Evolutionary conservation across 2,113 vertebrate genomes (phyloP), one percentile per base, ranked within the genome.

Genomic region (Ptilonorhynchus violaceus): DNA sequence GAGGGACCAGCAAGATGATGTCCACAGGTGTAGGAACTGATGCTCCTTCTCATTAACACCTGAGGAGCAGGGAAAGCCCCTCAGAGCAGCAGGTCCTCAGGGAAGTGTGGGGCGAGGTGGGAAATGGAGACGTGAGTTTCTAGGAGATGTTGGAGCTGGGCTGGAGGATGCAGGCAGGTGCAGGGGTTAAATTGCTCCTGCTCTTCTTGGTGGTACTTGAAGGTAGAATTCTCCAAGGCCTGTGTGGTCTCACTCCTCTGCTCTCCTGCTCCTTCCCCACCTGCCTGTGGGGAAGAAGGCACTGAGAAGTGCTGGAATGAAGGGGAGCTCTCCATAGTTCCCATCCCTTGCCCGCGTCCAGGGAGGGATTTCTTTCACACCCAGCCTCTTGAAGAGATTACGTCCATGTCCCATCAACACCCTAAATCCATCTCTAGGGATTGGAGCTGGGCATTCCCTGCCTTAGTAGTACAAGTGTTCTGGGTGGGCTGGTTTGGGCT

Each of bases 311-410:
- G 58, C 73, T 88, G 28, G 24, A 46, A 60, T 88, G 41, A 63
- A 66, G 56, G 13, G 15, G 11, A 55, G 31, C 24, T 91, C n/a
- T 89, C 83, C 27, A 9, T 31, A 80, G 70, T 58, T 90, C 75
- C 92, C 11, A 9, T 75, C 35, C 25, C 46, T 63, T 21, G 2
- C 16, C 33, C 0, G 7, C 46, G 53, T 78, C 63, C 1, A 0
- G 41, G 68, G 62, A 79, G 79, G 94, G 91, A 94, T 97, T 97
- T 93, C 30, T 91, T 23, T 42, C 6, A 7, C 31, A 49, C 44
- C 20, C 74, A 58, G 59, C 90, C 63, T 74, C 56, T 39, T 33
- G 25, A 2, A 6, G 69, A 94, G 78, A 74, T 96, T 86, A 67
- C 35, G 23, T 85, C 83, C 47, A 16, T 42, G 80, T 90, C 80